Conservation (phyloP, 2,797 vertebrate species). For the Balearica regulorum region DNA sequence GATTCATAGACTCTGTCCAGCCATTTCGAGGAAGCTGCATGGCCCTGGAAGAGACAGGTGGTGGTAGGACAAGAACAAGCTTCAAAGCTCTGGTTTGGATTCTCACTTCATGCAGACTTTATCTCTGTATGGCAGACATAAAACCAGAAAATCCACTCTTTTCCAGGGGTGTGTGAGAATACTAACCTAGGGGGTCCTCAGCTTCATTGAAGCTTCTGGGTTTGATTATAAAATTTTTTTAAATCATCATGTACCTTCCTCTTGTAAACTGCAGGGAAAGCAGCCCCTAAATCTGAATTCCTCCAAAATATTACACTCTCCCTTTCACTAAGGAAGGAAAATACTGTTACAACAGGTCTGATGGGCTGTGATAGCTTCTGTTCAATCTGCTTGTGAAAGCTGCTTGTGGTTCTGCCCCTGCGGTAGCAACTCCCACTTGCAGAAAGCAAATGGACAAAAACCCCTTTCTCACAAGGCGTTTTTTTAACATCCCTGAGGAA, state of each 20-base stretch:
- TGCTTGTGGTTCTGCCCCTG: background rate
- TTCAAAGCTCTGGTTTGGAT: background rate
- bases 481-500: background rate
- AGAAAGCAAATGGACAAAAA: background rate
- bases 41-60: background rate
- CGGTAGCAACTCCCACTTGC: background rate
- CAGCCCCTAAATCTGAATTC: background rate
- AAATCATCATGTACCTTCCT: background rate
- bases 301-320: background rate
- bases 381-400: background rate
- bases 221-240: background rate
- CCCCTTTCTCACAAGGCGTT: rapidly evolving
- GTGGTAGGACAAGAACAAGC: background rate
- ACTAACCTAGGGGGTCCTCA: background rate
- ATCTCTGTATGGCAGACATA: background rate
- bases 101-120: background rate
- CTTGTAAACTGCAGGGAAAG: background rate
- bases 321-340: background rate
- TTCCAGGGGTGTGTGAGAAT: background rate
- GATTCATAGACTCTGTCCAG: background rate
- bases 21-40: background rate
- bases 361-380: background rate
- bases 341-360: background rate
- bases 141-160: background rate
- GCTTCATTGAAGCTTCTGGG: background rate